phyloP scores from a whole-genome alignment of 2,888 invertebrate species.

The Torymus auratus region DNA sequence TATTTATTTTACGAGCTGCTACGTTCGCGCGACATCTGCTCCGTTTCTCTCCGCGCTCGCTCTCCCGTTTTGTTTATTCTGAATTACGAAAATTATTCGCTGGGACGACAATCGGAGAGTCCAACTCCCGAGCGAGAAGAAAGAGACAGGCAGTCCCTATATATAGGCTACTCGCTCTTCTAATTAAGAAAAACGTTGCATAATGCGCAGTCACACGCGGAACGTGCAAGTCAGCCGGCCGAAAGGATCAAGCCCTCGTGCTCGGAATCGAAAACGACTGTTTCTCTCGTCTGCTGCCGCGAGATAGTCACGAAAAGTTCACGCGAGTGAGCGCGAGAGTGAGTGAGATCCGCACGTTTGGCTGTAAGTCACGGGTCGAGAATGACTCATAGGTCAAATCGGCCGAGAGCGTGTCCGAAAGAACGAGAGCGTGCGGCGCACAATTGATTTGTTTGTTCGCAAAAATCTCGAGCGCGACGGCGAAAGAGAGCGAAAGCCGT shows the following conservation, averaged over 20 bases:
- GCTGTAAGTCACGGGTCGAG: constrained; percentile 51
- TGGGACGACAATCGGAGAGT: background rate
- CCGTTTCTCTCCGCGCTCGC: background rate
- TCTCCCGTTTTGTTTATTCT: constrained; percentile 16
- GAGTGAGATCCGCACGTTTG: constrained; percentile 42
- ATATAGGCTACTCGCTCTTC: no score
- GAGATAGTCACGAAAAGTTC: constrained; percentile 19
- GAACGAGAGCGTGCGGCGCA: constrained; percentile 53
- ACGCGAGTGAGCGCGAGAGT: background rate
- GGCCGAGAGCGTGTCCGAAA: constrained; percentile 35
- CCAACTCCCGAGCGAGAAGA: background rate
- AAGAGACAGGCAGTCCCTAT: background rate
- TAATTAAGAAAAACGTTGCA: constrained; percentile 45
- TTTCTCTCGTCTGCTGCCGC: constrained; percentile 33
- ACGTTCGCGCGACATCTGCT: constrained; percentile 48
- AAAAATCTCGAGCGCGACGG: constrained; percentile 63
- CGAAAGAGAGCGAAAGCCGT: background rate
- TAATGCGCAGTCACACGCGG: constrained; percentile 37
- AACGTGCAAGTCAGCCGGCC: constrained; percentile 42
- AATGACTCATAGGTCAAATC: constrained; percentile 54
- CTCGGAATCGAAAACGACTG: constrained; percentile 51
- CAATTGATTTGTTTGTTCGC: constrained; percentile 70
- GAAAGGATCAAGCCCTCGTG: constrained; percentile 50
- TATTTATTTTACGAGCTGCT: constrained; percentile 39
- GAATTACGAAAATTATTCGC: constrained; percentile 24